Base-by-base conservation (phyloP, 2,113 vertebrate genomes). In the Channa argus region DNA sequence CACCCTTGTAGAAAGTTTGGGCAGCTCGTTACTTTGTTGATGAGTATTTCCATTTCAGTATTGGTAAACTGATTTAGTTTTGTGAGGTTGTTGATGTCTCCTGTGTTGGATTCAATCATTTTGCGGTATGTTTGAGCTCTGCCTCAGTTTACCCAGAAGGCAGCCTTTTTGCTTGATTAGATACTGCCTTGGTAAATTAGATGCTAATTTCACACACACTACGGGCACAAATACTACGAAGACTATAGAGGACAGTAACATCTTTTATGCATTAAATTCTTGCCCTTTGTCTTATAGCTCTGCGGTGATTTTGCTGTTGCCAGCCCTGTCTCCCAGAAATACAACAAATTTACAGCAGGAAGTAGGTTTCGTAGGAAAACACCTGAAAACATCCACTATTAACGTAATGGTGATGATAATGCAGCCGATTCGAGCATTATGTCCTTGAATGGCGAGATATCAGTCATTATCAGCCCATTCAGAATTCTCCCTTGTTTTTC, bases 141-240 rank as follows among this genome's bases (percentile, higher is more conserved):
- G 52, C 49, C 15, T 45, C 55, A 44, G 54, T 74, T 63, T 79
- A 33, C 67, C 76, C 68, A 41, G 2, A 60, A 80, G 69, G n/a
- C 3, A 56, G 56, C 12, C 12, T 68, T 60, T 79, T 79, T 71
- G 58, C 44, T 63, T 62, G 44, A 72, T 86, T 81, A 75, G 52
- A 50, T 53, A 34, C 66, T 62, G 70, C 33, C 12, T 68, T 56
- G 62, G 54, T 81, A 62, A 75, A 79, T 73, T n/a, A 62, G 55
- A 76, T 76, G 34, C 36, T 63, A 50, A 69, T 63, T 73, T 76
- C 56, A 65, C 61, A 56, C 53, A 63, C 55, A 74, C n/a, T 55
- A 34, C 56, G 5, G 38, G 8, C 37, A 55, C 47, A 77, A 63
- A 71, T n/a, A 36, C 63, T 37, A 14, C 51, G 34, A 79, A 72